Base-by-base conservation (phyloP, 1,140 invertebrate species). In the Temnothorax longispinosus region DNA sequence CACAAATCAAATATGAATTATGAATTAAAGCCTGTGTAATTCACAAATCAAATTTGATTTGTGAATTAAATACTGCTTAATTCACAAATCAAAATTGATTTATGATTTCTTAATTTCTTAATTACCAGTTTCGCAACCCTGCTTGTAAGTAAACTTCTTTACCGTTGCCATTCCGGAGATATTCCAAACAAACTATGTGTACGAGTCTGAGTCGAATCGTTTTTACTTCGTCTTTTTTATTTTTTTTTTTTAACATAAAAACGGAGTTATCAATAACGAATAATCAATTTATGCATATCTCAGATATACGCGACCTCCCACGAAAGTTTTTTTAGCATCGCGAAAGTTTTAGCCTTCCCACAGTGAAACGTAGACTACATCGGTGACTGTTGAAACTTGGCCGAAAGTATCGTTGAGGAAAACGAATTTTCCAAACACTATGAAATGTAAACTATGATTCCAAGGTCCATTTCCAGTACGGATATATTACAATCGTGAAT, bases 201-300 rank as follows among this genome's bases (percentile, higher is more conserved):
- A 65, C 10, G 27, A 62, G 27, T 3, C 32, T 11, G 38, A 67
- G 10, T 44, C 10, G 1, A 64, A 64, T 64, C 3, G 15, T 4
- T 64, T 35, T 65, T 41, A 65, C 15, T 65, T 38, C 7, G 3
- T 38, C n/a, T 38, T 38, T n/a, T 38, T n/a, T 65, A 6, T 38
- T 65, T 64, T 65, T 38, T 65, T 64, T 65, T 65, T 64, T 65
- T 65, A 65, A n/a, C 15, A 65, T 3, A 65, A 38, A 38, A n/a
- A n/a, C 3, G 3, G 0, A 64, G 3, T 62, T 6, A 41, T 27
- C 27, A 1, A 27, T 27, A 44, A 1, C 41, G 41, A 41, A 41
- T 35, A 18, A 65, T 65, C 1, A 41, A 35, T n/a, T 64, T 38
- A 41, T 65, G 18, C n/a, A 38, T 65, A 35, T 18, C 15, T n/a